phyloP scores from a whole-genome alignment of 2,797 vertebrate genomes.

The Trichosurus vulpecula region DNA sequence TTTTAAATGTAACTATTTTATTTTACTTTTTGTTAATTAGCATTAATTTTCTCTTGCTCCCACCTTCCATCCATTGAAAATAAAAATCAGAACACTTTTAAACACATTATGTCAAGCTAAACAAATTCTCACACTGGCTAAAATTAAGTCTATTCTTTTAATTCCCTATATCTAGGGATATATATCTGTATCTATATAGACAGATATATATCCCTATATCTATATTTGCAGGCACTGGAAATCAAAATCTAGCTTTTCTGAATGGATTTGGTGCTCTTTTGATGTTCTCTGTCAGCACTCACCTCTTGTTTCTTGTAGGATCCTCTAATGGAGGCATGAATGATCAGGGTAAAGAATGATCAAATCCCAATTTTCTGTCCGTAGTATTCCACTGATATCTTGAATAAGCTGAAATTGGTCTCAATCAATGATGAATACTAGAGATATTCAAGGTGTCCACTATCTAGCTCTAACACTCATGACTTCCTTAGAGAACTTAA shows the following conservation, averaged over 20 bases:
- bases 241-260: not conserved
- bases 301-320: not conserved
- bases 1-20: not conserved
- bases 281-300: not conserved
- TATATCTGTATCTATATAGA: too few species aligned
- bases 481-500: not conserved
- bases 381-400: not conserved
- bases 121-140: not conserved
- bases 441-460: not conserved
- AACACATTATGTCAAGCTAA: not conserved
- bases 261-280: not conserved
- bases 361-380: not conserved
- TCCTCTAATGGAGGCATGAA: not conserved
- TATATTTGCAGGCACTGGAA: not conserved
- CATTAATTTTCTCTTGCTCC: not conserved
- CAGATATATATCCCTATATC: too few species aligned
- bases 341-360: not conserved
- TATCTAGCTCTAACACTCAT: not conserved
- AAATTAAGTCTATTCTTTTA: not conserved
- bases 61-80: not conserved
- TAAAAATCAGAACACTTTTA: not conserved
- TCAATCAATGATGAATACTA: not conserved
- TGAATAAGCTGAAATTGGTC: not conserved
- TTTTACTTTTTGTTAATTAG: not conserved
- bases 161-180: not conserved